phyloP scores from a whole-genome alignment of 2,888 invertebrate genomes.

The Eupithecia insigniata region DNA sequence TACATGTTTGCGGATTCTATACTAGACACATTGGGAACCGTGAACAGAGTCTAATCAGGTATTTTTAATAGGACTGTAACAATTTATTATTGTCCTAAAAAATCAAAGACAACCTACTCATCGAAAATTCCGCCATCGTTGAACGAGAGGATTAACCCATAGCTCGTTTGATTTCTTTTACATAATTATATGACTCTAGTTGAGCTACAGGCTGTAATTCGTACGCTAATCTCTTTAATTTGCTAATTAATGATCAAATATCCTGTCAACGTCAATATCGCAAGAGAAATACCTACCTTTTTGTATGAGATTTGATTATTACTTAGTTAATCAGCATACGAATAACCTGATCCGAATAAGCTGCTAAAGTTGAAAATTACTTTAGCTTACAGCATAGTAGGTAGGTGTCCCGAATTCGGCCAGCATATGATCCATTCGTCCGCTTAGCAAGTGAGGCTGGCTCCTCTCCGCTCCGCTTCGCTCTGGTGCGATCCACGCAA shows the following conservation, averaged over 20 bases:
- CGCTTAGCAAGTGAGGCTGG: neutral
- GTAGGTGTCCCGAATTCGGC: neutral
- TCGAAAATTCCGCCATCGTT: neutral
- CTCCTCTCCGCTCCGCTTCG: neutral
- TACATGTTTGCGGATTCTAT: slow-evolving; percentile 16
- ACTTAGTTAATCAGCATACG: neutral
- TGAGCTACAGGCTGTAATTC: neutral
- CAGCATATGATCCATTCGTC: neutral
- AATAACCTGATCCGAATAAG: no score
- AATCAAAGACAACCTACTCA: neutral
- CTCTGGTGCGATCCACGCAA: neutral
- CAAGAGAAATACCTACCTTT: neutral
- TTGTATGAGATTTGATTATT: neutral
- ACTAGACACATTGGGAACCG: neutral
- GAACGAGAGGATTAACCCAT: neutral
- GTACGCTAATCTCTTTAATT: neutral
- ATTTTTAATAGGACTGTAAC: no score
- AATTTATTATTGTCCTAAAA: no score
- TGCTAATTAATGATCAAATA: neutral
- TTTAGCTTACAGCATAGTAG: neutral
- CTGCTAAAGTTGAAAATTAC: neutral
- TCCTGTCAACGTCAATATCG: neutral
- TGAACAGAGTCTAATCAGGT: neutral
- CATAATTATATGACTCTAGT: neutral
- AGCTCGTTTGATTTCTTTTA: neutral